Evolutionary conservation across 2,113 vertebrate species (phyloP).

Genomic region (Neomonachus schauinslandi): DNA sequence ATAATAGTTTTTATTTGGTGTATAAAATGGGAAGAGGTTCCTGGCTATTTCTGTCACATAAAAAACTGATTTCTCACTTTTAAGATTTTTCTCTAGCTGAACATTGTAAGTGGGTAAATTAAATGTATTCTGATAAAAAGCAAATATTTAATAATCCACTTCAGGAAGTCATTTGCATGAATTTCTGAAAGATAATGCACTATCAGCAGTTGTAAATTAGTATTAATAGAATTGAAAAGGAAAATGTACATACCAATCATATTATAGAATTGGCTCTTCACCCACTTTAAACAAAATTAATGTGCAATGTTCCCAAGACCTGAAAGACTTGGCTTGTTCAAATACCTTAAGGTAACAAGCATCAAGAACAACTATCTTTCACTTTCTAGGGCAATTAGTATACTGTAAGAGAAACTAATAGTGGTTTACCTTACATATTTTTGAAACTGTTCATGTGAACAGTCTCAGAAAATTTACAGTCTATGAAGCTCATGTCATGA

Average conservation of each 20-base stretch:
- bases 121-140: conserved; percentile 14
- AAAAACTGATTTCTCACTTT: background rate
- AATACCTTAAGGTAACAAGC: background rate
- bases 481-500: too few species aligned
- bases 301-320: background rate
- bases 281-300: background rate
- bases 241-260: background rate
- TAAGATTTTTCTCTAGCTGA: background rate
- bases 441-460: background rate
- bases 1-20: background rate
- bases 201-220: background rate
- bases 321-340: background rate
- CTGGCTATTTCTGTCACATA: background rate
- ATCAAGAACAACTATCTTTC: background rate
- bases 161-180: conserved; percentile 34
- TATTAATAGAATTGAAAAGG: conserved; percentile 43
- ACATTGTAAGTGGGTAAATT: background rate
- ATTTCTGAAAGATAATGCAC: background rate
- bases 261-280: background rate
- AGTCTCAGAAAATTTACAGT: too few species aligned
- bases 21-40: background rate
- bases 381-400: background rate
- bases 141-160: conserved; percentile 51
- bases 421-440: background rate
- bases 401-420: background rate